A percentile compares a stretch with the other conserved stretches of the same genome.
Conservation (phyloP, 2,888 invertebrate species). For the Cartodere bifasciata region DNA sequence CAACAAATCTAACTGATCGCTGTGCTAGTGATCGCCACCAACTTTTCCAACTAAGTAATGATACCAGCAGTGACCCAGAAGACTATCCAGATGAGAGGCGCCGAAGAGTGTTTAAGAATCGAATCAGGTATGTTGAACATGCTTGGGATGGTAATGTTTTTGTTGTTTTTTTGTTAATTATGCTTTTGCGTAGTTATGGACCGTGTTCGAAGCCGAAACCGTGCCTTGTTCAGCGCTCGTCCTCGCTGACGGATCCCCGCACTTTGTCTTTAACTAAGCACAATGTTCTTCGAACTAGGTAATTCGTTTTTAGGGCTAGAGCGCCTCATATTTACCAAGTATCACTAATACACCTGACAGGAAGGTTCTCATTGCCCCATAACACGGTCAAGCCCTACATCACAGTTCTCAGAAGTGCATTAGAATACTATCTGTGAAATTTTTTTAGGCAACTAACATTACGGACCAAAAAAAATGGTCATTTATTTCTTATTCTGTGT, state of each 20-base stretch:
- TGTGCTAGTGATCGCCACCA: conserved; percentile 31
- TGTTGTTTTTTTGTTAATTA: conserved; percentile 2
- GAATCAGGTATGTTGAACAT: conserved; percentile 53
- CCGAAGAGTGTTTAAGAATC: conserved; percentile 54
- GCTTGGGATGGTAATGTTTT: not conserved
- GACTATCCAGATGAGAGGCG: conserved; percentile 66
- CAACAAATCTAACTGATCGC: no score
- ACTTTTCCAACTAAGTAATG: conserved; percentile 36
- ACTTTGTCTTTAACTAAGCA: conserved; percentile 41
- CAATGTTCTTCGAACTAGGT: conserved; percentile 37
- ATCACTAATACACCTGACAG: no score
- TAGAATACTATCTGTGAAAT: no score
- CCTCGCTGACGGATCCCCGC: conserved; percentile 38
- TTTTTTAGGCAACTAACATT: no score
- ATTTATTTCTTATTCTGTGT: no score
- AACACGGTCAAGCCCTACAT: no score
- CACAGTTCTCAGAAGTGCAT: no score
- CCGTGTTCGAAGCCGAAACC: conserved; percentile 50
- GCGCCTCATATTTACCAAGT: no score
- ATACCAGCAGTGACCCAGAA: conserved; percentile 78
- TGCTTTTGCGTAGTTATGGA: conserved; percentile 46
- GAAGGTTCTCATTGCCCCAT: no score
- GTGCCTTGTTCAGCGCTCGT: conserved; percentile 46
- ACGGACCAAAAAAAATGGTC: no score
- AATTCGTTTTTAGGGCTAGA: no score